Percentiles rank a stretch among this genome's conserved stretches.
These are phyloP conservation scores for Mormyrus hasselquistii DNA, from an alignment of 2,797 vertebrate genomes.

Conservation along the genomic window DNA sequence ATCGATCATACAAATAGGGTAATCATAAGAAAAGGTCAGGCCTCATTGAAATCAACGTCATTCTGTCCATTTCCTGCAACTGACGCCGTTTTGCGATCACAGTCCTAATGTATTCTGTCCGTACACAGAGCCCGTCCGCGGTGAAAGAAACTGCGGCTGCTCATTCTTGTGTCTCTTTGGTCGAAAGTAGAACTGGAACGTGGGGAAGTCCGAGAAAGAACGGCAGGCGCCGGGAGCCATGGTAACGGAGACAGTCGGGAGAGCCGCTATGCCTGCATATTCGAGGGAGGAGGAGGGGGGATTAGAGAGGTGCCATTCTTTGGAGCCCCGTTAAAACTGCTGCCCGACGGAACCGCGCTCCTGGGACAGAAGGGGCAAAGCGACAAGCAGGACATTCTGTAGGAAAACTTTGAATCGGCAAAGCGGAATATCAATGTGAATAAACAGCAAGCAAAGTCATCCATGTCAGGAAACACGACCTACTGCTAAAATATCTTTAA, in stretches of 20 bases:
- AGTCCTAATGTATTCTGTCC: background rate
- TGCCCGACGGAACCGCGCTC: background rate
- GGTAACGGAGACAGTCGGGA: slow-evolving; percentile 31
- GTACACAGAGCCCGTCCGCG: background rate
- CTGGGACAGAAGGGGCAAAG: background rate
- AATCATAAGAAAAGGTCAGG: background rate
- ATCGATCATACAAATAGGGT: background rate
- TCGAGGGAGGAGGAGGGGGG: background rate
- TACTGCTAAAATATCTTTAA: background rate
- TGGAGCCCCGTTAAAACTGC: slow-evolving; percentile 31
- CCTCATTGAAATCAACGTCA: background rate
- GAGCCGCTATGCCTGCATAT: background rate
- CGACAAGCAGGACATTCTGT: slow-evolving; percentile 8
- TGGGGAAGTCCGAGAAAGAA: slow-evolving; percentile 18
- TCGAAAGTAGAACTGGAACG: background rate
- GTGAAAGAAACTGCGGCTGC: slow-evolving; percentile 1
- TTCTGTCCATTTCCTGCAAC: background rate
- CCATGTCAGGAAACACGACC: background rate
- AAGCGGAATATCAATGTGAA: background rate
- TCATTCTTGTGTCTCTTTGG: slow-evolving; percentile 1
- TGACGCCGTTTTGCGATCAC: background rate
- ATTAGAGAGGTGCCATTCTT: slow-evolving; percentile 24
- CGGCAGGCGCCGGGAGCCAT: slow-evolving; percentile 38
- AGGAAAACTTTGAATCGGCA: background rate
- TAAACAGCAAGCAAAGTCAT: background rate